A percentile compares a stretch with the other conserved stretches of the same genome.
Evolutionary conservation across 2,888 invertebrate species (phyloP).

Genomic region (Pterostichus niger): DNA sequence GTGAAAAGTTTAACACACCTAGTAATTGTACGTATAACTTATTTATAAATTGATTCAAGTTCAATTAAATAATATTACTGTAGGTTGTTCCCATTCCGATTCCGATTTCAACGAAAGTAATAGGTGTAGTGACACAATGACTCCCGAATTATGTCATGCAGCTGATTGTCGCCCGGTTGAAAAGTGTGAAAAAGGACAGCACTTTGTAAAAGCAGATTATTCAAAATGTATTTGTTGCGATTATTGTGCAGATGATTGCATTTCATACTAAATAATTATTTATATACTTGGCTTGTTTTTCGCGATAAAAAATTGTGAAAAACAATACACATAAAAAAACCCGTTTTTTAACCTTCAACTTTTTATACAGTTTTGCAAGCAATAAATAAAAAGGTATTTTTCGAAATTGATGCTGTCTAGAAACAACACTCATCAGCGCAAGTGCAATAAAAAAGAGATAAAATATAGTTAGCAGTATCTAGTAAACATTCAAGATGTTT

Average conservation of each 20-base stretch:
- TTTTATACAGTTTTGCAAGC: background rate
- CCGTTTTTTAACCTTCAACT: constrained; percentile 14
- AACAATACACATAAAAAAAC: background rate
- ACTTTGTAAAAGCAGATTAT: constrained; percentile 41
- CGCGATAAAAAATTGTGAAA: background rate
- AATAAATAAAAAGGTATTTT: background rate
- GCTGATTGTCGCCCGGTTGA: constrained; percentile 27
- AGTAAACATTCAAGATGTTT: constrained; percentile 3
- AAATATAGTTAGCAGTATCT: too few species aligned
- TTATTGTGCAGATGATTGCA: constrained; percentile 27
- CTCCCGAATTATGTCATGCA: constrained; percentile 15
- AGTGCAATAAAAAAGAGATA: too few species aligned
- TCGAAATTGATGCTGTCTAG: background rate
- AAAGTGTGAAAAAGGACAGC: constrained; percentile 27
- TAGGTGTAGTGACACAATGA: background rate
- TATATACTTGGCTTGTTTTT: background rate
- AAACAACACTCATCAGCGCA: too few species aligned
- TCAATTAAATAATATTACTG: background rate
- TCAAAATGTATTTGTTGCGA: constrained; percentile 57
- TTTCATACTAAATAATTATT: background rate
- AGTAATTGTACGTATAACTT: too few species aligned
- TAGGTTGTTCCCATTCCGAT: background rate
- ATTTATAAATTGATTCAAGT: too few species aligned
- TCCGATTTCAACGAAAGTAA: background rate
- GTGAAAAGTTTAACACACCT: background rate